phyloP scores from a whole-genome alignment of 2,113 vertebrate genomes.

The Corythornis vintsioides region DNA sequence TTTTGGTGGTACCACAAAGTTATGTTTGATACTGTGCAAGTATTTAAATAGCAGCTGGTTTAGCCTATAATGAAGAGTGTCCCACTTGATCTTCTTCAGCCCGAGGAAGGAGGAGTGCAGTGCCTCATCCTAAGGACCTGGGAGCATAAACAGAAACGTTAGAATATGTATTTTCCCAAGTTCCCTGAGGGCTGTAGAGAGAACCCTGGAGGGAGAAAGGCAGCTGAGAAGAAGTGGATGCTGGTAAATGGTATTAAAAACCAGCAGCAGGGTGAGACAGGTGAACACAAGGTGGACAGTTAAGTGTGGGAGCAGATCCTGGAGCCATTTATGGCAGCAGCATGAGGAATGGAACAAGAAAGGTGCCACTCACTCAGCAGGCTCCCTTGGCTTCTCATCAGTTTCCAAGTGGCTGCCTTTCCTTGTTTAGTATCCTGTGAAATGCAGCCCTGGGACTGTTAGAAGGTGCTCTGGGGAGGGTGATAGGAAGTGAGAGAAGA shows the following conservation, averaged over 20 bases:
- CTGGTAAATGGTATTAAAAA: constrained; percentile 33
- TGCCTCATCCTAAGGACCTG: background rate
- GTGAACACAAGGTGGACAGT: background rate
- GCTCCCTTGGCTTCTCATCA: constrained; percentile 26
- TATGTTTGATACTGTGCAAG: background rate
- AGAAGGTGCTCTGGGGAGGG: background rate
- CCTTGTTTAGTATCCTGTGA: constrained; percentile 27
- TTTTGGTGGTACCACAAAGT: background rate
- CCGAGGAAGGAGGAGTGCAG: background rate
- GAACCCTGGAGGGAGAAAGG: background rate
- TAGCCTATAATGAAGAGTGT: background rate
- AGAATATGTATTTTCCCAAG: background rate
- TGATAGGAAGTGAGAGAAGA: constrained; percentile 33
- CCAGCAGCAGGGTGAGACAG: background rate
- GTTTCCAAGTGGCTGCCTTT: constrained; percentile 48
- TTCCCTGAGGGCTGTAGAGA: background rate
- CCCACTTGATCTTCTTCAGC: background rate
- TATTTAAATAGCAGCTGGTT: background rate
- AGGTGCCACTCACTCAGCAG: constrained; percentile 11
- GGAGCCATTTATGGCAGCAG: constrained; percentile 6
- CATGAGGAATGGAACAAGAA: background rate
- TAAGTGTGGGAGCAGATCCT: background rate
- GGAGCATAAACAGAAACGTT: background rate
- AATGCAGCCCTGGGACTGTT: constrained; percentile 3
- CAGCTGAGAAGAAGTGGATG: background rate